Percentiles rank a stretch among this genome's conserved stretches.
Evolutionary conservation across 2,888 invertebrate genomes (phyloP).

Genomic region (Hylaea fasciaria): DNA sequence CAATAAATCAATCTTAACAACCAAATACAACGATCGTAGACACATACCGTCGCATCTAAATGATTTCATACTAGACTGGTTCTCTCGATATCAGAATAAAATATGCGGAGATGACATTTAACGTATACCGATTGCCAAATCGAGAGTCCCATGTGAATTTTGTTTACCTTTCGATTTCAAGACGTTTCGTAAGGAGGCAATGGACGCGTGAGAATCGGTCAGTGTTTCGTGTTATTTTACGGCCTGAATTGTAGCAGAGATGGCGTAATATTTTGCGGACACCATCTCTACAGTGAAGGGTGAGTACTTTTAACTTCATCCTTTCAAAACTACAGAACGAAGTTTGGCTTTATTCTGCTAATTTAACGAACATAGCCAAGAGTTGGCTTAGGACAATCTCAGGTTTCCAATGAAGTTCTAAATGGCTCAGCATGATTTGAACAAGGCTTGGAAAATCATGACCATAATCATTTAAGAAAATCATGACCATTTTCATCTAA

Average conservation of each 20-base stretch:
- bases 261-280: not conserved
- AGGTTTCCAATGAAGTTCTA: too few species aligned
- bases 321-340: not conserved
- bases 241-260: constrained; percentile 20
- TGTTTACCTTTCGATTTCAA: constrained; percentile 28
- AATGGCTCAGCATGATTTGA: too few species aligned
- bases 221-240: constrained; percentile 21
- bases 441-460: too few species aligned
- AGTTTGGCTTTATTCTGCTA: too few species aligned
- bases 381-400: too few species aligned
- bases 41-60: too few species aligned
- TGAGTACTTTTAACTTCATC: not conserved
- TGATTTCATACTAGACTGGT: not conserved
- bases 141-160: constrained; percentile 14
- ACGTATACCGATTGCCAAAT: constrained; percentile 18
- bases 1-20: not conserved
- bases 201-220: constrained; percentile 16
- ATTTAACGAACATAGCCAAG: too few species aligned
- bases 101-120: constrained; percentile 26
- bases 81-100: constrained; percentile 8
- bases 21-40: not conserved
- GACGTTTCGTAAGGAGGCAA: constrained; percentile 16
- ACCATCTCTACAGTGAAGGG: not conserved
- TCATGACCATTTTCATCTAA: too few species aligned
- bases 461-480: too few species aligned